Conservation (phyloP, 2,113 vertebrate species). For the Zosterops hypoxanthus region DNA sequence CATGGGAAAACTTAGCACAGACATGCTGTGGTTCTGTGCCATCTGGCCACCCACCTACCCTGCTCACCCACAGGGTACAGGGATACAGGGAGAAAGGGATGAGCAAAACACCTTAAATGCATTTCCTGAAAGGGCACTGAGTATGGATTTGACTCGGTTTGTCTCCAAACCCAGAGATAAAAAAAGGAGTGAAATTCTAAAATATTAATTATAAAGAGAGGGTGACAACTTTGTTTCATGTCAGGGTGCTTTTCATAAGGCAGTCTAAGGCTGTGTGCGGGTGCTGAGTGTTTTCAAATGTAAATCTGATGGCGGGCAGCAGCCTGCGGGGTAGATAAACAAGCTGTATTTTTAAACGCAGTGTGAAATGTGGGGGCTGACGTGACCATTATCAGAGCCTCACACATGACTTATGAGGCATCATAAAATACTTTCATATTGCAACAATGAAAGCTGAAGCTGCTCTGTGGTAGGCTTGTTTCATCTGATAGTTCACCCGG, state of each 20-base stretch:
- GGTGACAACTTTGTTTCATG: rapidly evolving
- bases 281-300: constrained; percentile 3
- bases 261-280: neutral
- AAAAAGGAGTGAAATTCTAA: neutral
- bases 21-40: neutral
- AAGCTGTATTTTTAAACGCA: neutral
- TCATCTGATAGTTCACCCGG: neutral
- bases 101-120: neutral
- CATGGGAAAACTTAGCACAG: neutral
- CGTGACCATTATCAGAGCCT: constrained; percentile 2
- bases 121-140: neutral
- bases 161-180: neutral
- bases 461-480: constrained; percentile 47
- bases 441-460: constrained; percentile 14
- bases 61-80: neutral
- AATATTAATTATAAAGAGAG: neutral
- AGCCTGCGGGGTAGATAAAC: constrained; percentile 10
- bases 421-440: constrained; percentile 8
- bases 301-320: neutral
- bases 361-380: constrained; percentile 28
- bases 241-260: neutral
- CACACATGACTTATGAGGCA: constrained; percentile 14
- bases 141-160: neutral
- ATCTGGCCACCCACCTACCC: neutral
- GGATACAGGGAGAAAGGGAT: neutral